Evolutionary conservation across 1,140 invertebrate genomes (phyloP).

Genomic region (Drosophila rufa): DNA sequence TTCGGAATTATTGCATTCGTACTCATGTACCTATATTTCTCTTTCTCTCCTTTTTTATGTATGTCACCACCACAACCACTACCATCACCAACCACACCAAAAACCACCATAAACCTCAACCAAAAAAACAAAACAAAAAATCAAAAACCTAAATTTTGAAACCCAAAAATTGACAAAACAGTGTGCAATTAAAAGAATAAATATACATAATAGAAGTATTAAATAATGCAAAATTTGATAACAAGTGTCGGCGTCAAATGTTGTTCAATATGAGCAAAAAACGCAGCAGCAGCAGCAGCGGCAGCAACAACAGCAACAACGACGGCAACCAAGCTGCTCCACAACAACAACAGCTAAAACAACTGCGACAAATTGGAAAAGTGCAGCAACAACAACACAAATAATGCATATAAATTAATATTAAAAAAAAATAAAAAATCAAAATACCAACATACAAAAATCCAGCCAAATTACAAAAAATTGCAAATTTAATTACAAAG

Average conservation of each 20-base stretch:
- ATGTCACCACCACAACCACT: constrained; percentile 41
- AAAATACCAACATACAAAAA: constrained; percentile 15
- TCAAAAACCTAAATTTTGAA: constrained; percentile 11
- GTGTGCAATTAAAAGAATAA: constrained; percentile 37
- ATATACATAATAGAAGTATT: constrained; percentile 21
- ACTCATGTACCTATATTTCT: constrained; percentile 56
- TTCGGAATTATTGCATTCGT: constrained; percentile 30
- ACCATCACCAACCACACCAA: constrained; percentile 25
- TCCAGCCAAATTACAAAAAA: constrained; percentile 16
- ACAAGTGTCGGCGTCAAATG: constrained; percentile 42
- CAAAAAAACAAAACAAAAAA: constrained; percentile 13
- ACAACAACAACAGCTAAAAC: constrained; percentile 37
- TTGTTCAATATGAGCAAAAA: constrained; percentile 59
- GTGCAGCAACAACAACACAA: constrained; percentile 32
- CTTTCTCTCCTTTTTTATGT: constrained; percentile 63
- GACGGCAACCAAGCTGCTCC: constrained; percentile 12
- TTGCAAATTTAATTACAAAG: constrained; percentile 19
- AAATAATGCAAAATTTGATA: constrained; percentile 33
- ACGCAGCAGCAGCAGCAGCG: constrained; percentile 11
- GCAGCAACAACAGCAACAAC: constrained; percentile 21
- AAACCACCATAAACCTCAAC: constrained; percentile 35
- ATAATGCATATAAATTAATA: constrained; percentile 30
- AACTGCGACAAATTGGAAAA: constrained; percentile 13
- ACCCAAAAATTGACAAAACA: constrained; percentile 14
- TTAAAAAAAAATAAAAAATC: constrained; percentile 42